Percentiles rank a stretch among this genome's conserved stretches.
phyloP scores from a whole-genome alignment of 2,797 vertebrate genomes.

The Epinephelus awoara region DNA sequence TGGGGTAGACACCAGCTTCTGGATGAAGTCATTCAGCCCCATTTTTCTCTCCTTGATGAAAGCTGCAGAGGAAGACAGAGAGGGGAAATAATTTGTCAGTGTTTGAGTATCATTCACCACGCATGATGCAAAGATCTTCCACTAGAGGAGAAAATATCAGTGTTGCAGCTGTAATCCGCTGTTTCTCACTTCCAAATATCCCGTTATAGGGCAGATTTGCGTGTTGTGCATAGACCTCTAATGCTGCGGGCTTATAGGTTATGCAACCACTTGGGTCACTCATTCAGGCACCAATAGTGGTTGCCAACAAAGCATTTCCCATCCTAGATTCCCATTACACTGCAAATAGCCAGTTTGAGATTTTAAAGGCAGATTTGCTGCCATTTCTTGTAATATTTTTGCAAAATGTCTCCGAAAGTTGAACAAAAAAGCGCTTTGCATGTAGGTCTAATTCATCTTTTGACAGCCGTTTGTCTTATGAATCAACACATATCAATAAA shows the following conservation, averaged over 20 bases:
- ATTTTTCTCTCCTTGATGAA: slow-evolving; percentile 90
- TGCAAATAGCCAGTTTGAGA: neutral
- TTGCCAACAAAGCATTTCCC: slow-evolving; percentile 23
- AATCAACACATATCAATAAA: neutral
- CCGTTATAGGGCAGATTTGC: slow-evolving; percentile 40
- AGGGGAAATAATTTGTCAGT: slow-evolving; percentile 25
- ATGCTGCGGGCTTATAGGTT: slow-evolving; percentile 68
- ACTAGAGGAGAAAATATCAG: neutral
- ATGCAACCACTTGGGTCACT: slow-evolving; percentile 71
- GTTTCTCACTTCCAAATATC: slow-evolving; percentile 28
- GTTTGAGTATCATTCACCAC: neutral
- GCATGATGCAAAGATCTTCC: neutral
- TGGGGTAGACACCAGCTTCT: slow-evolving; percentile 87
- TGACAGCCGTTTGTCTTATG: too few species aligned
- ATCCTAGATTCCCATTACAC: neutral
- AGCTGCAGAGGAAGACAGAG: slow-evolving; percentile 70
- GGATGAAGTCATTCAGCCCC: slow-evolving; percentile 89
- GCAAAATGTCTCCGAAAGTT: neutral
- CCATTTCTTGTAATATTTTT: neutral
- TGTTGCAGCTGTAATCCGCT: slow-evolving; percentile 37
- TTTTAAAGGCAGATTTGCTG: neutral
- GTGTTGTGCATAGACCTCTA: slow-evolving; percentile 38
- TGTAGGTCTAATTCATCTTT: neutral
- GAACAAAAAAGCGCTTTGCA: neutral
- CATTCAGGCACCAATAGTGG: slow-evolving; percentile 35